These are phyloP conservation scores for Eclectus roratus DNA, from an alignment of 2,113 vertebrate genomes.

Conservation along the genomic window DNA sequence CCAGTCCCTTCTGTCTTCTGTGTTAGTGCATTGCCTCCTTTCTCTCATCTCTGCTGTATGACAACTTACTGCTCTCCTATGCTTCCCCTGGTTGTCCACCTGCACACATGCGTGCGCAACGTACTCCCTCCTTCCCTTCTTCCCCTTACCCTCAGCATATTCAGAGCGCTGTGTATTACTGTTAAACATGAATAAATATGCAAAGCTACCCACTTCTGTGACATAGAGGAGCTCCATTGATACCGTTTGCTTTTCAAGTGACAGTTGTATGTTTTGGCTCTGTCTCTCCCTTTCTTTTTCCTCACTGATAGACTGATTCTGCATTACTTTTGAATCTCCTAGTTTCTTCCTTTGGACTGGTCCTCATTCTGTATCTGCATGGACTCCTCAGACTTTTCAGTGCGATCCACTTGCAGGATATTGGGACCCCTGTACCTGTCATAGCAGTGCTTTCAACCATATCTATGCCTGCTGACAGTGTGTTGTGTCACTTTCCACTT, in stretches of 20 bases:
- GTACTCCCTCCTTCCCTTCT: neutral
- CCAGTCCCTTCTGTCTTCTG: neutral
- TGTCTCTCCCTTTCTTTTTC: neutral
- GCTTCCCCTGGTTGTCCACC: neutral
- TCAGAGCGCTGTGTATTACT: neutral
- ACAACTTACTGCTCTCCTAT: neutral
- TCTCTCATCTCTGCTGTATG: neutral
- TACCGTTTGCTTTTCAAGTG: neutral
- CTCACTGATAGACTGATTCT: neutral
- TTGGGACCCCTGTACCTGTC: neutral
- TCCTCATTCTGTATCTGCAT: neutral
- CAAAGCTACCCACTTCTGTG: neutral
- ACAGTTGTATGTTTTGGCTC: neutral
- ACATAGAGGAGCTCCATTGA: neutral
- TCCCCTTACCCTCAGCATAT: neutral
- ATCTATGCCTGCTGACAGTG: neutral
- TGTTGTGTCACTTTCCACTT: neutral
- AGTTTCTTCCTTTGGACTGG: neutral
- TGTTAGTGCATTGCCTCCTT: neutral
- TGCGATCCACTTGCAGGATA: neutral
- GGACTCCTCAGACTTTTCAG: neutral
- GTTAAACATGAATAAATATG: neutral
- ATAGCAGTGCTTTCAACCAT: neutral
- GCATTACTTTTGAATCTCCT: neutral
- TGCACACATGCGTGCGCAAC: accelerated